Base-by-base conservation (phyloP, 2,888 invertebrate species). In the Tenthredo amoena region DNA sequence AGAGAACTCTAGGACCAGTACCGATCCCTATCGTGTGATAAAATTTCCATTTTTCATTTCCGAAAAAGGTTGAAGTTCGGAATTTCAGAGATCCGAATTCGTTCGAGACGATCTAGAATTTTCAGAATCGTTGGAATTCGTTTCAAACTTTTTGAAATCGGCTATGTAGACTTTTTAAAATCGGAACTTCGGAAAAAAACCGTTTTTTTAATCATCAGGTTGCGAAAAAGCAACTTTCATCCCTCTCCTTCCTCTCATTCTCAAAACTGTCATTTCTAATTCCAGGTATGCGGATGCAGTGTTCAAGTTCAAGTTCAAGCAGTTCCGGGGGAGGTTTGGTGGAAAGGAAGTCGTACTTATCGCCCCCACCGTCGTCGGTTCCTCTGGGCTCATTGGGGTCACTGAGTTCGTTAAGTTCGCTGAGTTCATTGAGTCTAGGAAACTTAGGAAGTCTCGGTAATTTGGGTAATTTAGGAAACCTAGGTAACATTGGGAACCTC, bases 221-320 rank as follows among this genome's bases (percentile, higher is more conserved):
- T 47, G 12, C 47, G 4, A 15, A 21, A 65, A 65, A 65, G 2
- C 65, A 65, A 31, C 10, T 26, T 62, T 65, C 9, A 65, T 15
- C 15, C 12, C 5, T 12, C 15, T 65, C n/a, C 7, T 62, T 12
- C 15, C 34, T 26, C 68, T 31, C 34, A 40, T 1, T 2, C 15
- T 18, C 0, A 10, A 77, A 85, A 83, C 43, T 86, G 12, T 15
- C 1, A 9, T 21, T 43, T 37, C 10, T 40, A 21, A 21, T 40
- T 92, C 21, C 89, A 93, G 93, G 91, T 9, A 87, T 92, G 83
- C 26, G 83, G 85, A 91, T 92, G 90, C 92, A 92, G 85, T 91
- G 92, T 84, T 89, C 92, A 34, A 92, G 89, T 84, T 88, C 91
- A 50, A 91, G 90, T 87, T 90, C 92, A 43, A 92, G 89, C 84